phyloP scores from a whole-genome alignment of 2,113 vertebrate genomes.

The Paratilapia polleni region DNA sequence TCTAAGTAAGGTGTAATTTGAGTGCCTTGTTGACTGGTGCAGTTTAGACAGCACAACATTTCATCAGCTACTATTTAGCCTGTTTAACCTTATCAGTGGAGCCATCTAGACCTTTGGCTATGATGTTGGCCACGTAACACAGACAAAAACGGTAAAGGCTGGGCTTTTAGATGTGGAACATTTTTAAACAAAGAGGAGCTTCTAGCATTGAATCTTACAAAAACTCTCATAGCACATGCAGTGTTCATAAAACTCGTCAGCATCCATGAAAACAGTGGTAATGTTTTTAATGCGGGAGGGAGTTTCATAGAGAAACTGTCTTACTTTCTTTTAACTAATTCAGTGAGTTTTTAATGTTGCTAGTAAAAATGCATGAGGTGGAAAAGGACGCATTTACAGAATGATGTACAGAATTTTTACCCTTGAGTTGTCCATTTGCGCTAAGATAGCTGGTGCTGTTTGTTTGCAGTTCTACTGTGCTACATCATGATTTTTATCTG shows the following conservation, averaged over 20 bases:
- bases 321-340: conserved; percentile 61
- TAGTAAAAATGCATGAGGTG: conserved; percentile 37
- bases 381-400: conserved; percentile 10
- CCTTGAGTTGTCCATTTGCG: not conserved
- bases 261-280: conserved; percentile 62
- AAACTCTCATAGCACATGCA: conserved; percentile 30
- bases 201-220: not conserved
- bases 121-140: not conserved
- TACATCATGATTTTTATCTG: no score
- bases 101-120: not conserved
- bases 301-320: conserved; percentile 62
- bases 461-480: no score
- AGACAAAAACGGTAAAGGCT: not conserved
- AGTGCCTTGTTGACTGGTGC: not conserved
- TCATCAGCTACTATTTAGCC: not conserved
- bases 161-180: not conserved
- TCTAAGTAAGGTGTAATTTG: not conserved
- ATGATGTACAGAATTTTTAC: not conserved
- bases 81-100: not conserved
- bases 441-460: not conserved
- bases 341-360: conserved; percentile 61
- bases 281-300: conserved; percentile 56
- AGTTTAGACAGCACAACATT: not conserved
- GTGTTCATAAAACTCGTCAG: conserved; percentile 32
- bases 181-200: not conserved